These are phyloP conservation scores for Metallyticus violacea DNA, from an alignment of 2,888 invertebrate species.

Conservation along the genomic window DNA sequence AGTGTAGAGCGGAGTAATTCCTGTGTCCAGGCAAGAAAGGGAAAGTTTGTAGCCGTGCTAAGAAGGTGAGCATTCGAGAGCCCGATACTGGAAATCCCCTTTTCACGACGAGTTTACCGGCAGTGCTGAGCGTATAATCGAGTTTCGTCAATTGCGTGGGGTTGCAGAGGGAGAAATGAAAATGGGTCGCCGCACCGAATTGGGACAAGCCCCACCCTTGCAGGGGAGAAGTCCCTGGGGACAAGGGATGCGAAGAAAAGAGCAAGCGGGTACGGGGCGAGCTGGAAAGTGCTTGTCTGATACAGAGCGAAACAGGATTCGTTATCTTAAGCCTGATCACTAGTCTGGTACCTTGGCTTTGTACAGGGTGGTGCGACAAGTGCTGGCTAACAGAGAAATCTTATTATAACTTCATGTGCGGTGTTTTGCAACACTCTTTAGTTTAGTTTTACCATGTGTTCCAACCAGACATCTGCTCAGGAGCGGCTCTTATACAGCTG, in stretches of 20 bases:
- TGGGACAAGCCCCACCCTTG: not conserved
- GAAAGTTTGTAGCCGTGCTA: not conserved
- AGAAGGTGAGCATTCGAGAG: no score
- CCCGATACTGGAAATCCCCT: slow-evolving; percentile 12
- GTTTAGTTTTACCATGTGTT: no score
- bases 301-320: not conserved
- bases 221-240: not conserved
- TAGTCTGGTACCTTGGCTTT: not conserved
- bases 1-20: not conserved
- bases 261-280: not conserved
- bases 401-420: no score
- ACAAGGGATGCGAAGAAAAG: not conserved
- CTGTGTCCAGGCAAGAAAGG: not conserved
- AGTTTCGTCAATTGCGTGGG: slow-evolving; percentile 15
- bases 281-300: not conserved
- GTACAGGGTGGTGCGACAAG: not conserved
- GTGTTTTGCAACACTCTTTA: no score
- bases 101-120: slow-evolving; percentile 7
- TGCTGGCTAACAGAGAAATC: no score
- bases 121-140: slow-evolving; percentile 8
- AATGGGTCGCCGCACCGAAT: slow-evolving; percentile 11
- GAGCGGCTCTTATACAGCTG: no score
- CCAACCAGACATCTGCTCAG: no score
- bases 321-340: not conserved
- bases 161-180: not conserved